These are phyloP conservation scores for Monodelphis domestica DNA, from an alignment of 2,797 vertebrate species.

Conservation along the genomic window DNA sequence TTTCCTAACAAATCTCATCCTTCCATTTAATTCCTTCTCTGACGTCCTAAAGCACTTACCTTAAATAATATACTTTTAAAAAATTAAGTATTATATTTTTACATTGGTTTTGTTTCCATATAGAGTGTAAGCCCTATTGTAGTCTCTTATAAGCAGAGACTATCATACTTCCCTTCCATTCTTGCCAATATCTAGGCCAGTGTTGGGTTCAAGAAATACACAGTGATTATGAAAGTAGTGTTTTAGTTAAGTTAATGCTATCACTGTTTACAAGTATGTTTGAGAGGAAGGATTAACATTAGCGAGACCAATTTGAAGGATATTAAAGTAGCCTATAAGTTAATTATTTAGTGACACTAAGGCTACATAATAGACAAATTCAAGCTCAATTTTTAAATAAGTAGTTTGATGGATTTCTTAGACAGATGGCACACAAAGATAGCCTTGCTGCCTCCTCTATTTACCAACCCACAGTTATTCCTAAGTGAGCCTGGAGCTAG, in stretches of 20 bases:
- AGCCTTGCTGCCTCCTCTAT: background rate
- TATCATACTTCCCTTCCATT: background rate
- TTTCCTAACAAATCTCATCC: background rate
- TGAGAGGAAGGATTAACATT: constrained; percentile 6
- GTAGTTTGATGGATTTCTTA: background rate
- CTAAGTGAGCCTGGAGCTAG: background rate
- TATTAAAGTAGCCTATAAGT: constrained; percentile 16
- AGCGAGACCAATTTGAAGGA: constrained; percentile 10
- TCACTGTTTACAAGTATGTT: background rate
- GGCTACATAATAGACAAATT: background rate
- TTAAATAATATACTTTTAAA: background rate
- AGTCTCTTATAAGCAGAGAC: background rate
- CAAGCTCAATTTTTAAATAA: constrained; percentile 7
- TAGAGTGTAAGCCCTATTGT: background rate
- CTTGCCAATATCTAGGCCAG: background rate
- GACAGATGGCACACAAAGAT: constrained; percentile 3
- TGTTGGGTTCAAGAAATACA: background rate
- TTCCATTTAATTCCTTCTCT: background rate
- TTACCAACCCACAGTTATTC: background rate
- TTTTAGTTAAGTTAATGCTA: constrained; percentile 29
- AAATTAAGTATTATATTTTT: background rate
- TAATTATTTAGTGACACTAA: background rate
- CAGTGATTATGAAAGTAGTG: background rate
- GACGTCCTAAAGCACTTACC: background rate
- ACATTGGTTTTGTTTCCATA: background rate